phyloP scores from a whole-genome alignment of 2,113 vertebrate genomes.

The Aleadryas rufinucha region DNA sequence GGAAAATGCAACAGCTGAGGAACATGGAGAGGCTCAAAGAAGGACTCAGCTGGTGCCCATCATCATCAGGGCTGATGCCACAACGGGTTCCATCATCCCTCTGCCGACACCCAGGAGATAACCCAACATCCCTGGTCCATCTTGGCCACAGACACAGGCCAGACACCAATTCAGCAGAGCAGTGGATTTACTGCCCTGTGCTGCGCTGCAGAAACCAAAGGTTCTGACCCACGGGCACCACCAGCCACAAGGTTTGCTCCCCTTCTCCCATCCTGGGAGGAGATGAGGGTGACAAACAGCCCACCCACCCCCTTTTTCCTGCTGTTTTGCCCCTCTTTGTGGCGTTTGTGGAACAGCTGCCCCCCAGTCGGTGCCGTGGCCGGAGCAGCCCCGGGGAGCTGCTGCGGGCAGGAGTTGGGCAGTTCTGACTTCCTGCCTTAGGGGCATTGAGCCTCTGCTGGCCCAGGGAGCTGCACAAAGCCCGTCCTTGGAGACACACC shows the following conservation, averaged over 20 bases:
- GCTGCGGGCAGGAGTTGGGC: neutral
- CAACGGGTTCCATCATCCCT: neutral
- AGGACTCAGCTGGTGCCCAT: neutral
- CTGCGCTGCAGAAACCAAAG: neutral
- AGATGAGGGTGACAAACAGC: neutral
- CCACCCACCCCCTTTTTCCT: neutral
- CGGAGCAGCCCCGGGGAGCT: neutral
- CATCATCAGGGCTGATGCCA: neutral
- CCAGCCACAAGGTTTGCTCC: rapidly evolving
- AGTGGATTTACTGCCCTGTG: neutral
- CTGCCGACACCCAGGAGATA: neutral
- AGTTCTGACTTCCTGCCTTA: neutral
- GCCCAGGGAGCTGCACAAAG: neutral
- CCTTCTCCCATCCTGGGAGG: neutral
- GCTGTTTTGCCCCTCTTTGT: neutral
- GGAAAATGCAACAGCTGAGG: neutral
- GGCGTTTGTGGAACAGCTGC: neutral
- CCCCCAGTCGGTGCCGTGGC: neutral
- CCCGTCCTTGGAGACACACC: neutral
- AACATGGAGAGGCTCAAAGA: neutral
- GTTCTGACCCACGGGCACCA: neutral
- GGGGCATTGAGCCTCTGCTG: neutral
- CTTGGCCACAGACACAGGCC: neutral
- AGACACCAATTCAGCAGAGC: neutral
- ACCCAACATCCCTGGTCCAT: neutral